phyloP scores from a whole-genome alignment of 2,797 vertebrate species.

The Gambusia yucatana region DNA sequence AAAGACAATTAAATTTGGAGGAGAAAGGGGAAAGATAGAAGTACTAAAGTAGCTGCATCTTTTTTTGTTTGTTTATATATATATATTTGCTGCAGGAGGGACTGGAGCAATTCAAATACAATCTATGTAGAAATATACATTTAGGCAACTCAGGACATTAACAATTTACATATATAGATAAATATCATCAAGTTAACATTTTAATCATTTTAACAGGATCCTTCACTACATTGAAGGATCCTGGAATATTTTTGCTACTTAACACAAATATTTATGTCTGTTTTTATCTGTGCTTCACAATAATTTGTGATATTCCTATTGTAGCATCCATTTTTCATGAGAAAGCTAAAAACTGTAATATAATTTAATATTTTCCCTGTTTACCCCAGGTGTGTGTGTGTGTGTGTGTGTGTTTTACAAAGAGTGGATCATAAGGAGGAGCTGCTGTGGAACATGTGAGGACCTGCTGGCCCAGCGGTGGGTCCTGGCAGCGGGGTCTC shows the following conservation, averaged over 20 bases:
- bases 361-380: constrained; percentile 38
- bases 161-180: background rate
- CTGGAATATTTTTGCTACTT: background rate
- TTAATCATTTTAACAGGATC: too few species aligned
- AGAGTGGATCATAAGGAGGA: constrained; percentile 49
- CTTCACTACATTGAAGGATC: background rate
- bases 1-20: background rate
- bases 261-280: background rate
- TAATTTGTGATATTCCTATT: background rate
- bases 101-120: background rate
- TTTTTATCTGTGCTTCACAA: background rate
- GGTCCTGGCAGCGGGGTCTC: constrained; percentile 49
- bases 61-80: background rate
- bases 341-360: background rate
- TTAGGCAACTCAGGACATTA: background rate
- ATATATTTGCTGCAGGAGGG: background rate
- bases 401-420: constrained; percentile 22
- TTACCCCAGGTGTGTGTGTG: constrained; percentile 15
- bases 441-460: constrained; percentile 63
- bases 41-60: background rate
- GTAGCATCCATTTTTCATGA: too few species aligned
- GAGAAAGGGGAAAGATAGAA: background rate
- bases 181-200: background rate
- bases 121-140: background rate
- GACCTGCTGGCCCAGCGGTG: constrained; percentile 69